A percentile compares a stretch with the other conserved stretches of the same genome.
Conservation (phyloP, 2,888 invertebrate species). For the Mallateleia sp. region DNA sequence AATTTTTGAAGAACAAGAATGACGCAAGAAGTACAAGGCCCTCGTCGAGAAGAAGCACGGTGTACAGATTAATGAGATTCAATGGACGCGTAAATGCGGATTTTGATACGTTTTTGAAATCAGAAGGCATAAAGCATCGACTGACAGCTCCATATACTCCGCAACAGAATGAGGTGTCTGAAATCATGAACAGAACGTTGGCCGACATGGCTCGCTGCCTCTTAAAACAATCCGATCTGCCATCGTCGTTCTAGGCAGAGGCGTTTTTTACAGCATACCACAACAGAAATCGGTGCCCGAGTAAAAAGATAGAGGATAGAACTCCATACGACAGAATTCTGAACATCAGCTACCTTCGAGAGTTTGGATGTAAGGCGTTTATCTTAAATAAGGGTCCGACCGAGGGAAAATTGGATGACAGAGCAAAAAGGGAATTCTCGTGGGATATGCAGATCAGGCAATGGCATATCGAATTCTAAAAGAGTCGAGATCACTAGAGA, state of each 20-base stretch:
- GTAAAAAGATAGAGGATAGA: constrained; percentile 53
- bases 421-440: background rate
- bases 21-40: no score
- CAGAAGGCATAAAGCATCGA: constrained; percentile 33
- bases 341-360: background rate
- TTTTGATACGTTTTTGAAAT: constrained; percentile 43
- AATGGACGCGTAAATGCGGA: constrained; percentile 63
- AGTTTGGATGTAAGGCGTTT: constrained; percentile 21
- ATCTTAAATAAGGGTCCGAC: background rate
- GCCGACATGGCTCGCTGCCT: constrained; percentile 71
- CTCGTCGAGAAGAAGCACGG: constrained; percentile 76
- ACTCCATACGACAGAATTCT: constrained; percentile 75
- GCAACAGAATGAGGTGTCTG: constrained; percentile 84
- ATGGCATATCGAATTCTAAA: constrained; percentile 4
- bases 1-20: no score
- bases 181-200: constrained; percentile 79
- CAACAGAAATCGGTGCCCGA: constrained; percentile 75
- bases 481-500: constrained; percentile 35
- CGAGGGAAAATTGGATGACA: background rate
- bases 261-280: constrained; percentile 49
- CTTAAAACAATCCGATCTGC: constrained; percentile 41
- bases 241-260: constrained; percentile 58
- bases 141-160: constrained; percentile 81
- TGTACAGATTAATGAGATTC: constrained; percentile 68
- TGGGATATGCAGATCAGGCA: constrained; percentile 8